phyloP scores from a whole-genome alignment of 2,797 vertebrate species.

The Otolemur crassicaudatus region DNA sequence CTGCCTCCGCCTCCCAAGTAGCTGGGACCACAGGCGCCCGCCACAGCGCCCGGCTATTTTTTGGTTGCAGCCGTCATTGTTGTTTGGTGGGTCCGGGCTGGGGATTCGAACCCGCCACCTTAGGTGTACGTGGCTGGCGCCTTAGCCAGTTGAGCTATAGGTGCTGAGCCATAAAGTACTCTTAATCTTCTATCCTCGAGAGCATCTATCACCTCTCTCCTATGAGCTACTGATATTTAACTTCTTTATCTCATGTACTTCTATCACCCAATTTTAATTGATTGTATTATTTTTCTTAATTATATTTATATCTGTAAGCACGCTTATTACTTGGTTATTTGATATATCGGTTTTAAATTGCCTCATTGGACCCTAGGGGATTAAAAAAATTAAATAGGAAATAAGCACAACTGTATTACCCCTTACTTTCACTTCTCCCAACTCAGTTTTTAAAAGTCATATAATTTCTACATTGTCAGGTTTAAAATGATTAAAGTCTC shows the following conservation, averaged over 20 bases:
- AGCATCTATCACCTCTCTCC: neutral
- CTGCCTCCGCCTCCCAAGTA: no score
- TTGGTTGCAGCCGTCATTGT: no score
- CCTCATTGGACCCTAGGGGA: neutral
- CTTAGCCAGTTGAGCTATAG: no score
- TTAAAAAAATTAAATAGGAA: neutral
- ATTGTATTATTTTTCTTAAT: neutral
- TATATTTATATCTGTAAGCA: neutral
- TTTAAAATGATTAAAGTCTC: neutral
- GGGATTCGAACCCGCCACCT: no score
- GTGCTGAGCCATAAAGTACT: no score
- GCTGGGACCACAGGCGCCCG: no score
- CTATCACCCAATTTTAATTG: neutral
- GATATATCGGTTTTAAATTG: neutral
- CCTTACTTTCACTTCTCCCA: neutral
- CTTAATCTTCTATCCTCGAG: neutral
- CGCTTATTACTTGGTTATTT: neutral
- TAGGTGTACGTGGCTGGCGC: no score
- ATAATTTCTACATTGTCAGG: neutral
- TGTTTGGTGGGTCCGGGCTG: no score
- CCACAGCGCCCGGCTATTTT: no score
- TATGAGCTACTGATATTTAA: neutral
- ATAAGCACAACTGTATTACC: neutral
- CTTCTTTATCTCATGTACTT: neutral
- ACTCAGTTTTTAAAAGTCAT: neutral